These are phyloP conservation scores for Oncorhynchus kisutch DNA, from an alignment of 2,113 vertebrate genomes.

Conservation along the genomic window DNA sequence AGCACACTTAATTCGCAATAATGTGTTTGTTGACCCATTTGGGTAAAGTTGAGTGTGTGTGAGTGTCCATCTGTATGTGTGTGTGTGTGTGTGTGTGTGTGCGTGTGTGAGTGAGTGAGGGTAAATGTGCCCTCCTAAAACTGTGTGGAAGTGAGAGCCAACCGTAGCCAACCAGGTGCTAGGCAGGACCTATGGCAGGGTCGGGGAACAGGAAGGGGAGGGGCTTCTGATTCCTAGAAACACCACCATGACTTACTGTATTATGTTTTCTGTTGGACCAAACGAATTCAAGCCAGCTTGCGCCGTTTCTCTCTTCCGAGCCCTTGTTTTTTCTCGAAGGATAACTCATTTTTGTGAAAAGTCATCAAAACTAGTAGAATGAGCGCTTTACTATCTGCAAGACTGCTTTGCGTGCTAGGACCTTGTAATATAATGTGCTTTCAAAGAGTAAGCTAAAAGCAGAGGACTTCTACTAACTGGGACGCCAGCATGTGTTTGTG, in stretches of 20 bases:
- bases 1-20: conserved; percentile 85
- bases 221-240: conserved; percentile 42
- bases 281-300: conserved; percentile 34
- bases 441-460: conserved; percentile 25
- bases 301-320: conserved; percentile 7
- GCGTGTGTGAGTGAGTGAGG: background rate
- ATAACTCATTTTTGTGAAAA: conserved; percentile 25
- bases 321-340: conserved; percentile 24
- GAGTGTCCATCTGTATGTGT: conserved; percentile 24
- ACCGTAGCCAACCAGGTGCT: conserved; percentile 44
- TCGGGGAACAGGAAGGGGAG: conserved; percentile 14
- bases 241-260: conserved; percentile 23
- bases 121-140: background rate
- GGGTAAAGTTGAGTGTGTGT: conserved; percentile 53
- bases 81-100: conserved; percentile 33
- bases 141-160: conserved; percentile 17
- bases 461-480: conserved; percentile 26
- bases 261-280: conserved; percentile 25
- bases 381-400: conserved; percentile 40
- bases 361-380: conserved; percentile 18
- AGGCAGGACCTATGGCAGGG: conserved; percentile 16
- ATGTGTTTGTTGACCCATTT: conserved; percentile 73
- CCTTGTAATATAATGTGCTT: conserved; percentile 44
- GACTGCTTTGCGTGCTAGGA: conserved; percentile 48
- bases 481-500: conserved; percentile 54